Evolutionary conservation across 2,113 vertebrate species (phyloP).

Genomic region (Pluvialis apricaria): DNA sequence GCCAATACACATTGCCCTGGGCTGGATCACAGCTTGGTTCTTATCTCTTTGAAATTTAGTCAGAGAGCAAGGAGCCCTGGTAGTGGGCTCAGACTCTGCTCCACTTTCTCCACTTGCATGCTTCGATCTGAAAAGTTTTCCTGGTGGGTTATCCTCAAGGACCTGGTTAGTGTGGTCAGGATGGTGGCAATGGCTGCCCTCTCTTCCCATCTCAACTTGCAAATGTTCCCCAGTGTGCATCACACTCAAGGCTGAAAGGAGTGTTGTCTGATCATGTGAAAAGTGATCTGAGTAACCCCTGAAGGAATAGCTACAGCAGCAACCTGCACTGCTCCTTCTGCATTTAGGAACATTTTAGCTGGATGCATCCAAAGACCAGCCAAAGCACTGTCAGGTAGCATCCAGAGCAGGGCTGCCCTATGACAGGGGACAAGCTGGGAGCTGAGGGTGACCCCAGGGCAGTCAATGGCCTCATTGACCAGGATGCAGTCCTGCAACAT

Average conservation of each 20-base stretch:
- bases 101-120: neutral
- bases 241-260: neutral
- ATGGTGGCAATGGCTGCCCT: neutral
- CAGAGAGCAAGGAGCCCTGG: neutral
- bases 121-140: neutral
- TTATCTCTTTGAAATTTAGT: neutral
- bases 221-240: neutral
- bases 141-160: neutral
- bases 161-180: neutral
- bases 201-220: neutral
- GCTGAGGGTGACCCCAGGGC: neutral
- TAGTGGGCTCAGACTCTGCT: neutral
- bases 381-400: neutral
- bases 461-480: neutral
- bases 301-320: neutral
- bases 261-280: neutral
- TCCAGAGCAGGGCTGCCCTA: neutral
- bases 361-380: neutral
- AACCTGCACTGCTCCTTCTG: neutral
- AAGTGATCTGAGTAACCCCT: neutral
- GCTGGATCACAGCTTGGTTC: neutral
- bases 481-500: neutral
- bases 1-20: neutral
- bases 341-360: neutral
- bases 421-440: accelerated